These are phyloP conservation scores for Ectemnius continuus DNA, from an alignment of 2,888 invertebrate species.

Conservation along the genomic window DNA sequence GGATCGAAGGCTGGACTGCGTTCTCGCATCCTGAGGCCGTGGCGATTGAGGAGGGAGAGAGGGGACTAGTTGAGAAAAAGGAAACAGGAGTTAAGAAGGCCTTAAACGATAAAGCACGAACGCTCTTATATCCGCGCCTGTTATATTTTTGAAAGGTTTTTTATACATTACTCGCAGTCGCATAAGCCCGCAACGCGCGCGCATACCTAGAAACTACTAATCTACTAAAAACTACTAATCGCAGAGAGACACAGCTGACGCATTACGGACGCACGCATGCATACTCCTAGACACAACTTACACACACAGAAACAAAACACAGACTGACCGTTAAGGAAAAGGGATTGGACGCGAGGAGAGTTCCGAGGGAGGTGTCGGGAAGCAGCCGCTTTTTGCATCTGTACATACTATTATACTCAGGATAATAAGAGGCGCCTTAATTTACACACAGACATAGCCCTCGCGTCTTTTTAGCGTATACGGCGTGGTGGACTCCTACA, in stretches of 20 bases:
- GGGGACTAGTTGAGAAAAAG: too few relatives aligned
- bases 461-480: not conserved
- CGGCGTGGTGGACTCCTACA: not conserved
- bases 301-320: not conserved
- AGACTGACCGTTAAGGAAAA: not conserved
- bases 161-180: constrained; percentile 39
- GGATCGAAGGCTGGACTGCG: not conserved
- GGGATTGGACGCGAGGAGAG: constrained; percentile 1
- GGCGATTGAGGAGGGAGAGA: too few relatives aligned
- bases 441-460: constrained; percentile 41
- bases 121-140: constrained; percentile 37
- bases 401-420: constrained; percentile 40
- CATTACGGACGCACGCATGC: too few relatives aligned
- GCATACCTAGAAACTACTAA: too few relatives aligned
- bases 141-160: constrained; percentile 53
- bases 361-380: not conserved
- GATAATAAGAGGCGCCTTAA: constrained; percentile 56
- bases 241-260: too few relatives aligned
- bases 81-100: constrained; percentile 28
- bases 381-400: constrained; percentile 16
- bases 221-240: too few relatives aligned
- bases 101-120: constrained; percentile 37
- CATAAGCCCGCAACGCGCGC: too few relatives aligned
- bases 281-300: too few relatives aligned
- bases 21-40: too few relatives aligned